phyloP scores from a whole-genome alignment of 2,888 invertebrate genomes.

The Sepiola atlantica region DNA sequence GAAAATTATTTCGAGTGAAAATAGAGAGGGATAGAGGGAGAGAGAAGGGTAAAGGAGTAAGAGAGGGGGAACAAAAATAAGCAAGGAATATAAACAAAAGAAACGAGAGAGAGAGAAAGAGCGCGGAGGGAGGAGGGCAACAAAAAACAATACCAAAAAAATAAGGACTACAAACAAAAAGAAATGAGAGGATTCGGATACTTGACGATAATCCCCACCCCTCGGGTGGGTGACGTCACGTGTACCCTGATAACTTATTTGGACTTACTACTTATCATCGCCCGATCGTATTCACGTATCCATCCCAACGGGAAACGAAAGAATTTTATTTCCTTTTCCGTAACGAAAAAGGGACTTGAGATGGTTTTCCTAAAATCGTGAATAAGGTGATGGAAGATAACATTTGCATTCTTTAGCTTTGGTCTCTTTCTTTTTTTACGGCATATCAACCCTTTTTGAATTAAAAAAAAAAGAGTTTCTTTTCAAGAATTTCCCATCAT shows the following conservation, averaged over 20 bases:
- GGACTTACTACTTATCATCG: not conserved
- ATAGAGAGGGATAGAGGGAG: not conserved
- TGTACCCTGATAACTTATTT: not conserved
- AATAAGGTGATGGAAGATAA: not conserved
- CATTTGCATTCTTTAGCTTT: too few species aligned
- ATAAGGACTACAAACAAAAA: not conserved
- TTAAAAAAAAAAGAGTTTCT: too few species aligned
- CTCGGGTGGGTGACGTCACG: not conserved
- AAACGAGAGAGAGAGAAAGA: not conserved
- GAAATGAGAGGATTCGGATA: not conserved
- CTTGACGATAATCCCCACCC: not conserved
- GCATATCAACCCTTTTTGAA: too few species aligned
- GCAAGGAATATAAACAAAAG: not conserved
- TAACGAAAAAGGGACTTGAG: not conserved
- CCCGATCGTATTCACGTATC: not conserved
- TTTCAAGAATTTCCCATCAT: too few species aligned
- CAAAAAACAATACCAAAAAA: not conserved
- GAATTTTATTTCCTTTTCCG: not conserved
- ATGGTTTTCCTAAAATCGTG: not conserved
- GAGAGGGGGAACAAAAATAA: not conserved
- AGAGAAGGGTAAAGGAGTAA: not conserved
- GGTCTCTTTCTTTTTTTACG: too few species aligned
- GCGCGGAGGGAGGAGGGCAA: too few species aligned
- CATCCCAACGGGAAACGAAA: not conserved
- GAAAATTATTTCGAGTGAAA: not conserved